phyloP scores from a whole-genome alignment of 2,113 vertebrate species.

The Daboia siamensis region DNA sequence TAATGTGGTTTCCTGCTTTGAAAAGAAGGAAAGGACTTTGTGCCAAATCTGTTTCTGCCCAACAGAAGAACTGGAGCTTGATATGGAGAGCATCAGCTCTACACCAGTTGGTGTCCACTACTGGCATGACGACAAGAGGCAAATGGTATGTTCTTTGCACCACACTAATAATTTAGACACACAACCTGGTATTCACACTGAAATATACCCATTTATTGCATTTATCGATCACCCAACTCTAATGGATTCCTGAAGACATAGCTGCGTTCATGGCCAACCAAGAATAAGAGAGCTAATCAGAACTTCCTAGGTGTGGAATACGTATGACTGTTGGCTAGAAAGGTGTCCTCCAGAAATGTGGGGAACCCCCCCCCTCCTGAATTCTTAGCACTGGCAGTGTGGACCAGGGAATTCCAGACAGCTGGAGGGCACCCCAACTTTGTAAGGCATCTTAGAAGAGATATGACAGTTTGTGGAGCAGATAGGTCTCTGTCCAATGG shows the following conservation, averaged over 20 bases:
- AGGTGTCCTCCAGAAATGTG: background rate
- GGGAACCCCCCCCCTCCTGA: background rate
- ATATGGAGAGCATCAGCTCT: background rate
- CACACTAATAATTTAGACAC: background rate
- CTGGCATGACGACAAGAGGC: background rate
- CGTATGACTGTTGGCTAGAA: background rate
- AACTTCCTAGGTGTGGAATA: background rate
- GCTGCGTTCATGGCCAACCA: background rate
- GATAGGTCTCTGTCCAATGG: background rate
- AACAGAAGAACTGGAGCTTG: background rate
- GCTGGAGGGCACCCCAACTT: background rate
- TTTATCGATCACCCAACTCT: background rate
- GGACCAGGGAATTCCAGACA: background rate
- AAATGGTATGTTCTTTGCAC: background rate
- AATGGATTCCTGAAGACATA: background rate
- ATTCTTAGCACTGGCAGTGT: background rate
- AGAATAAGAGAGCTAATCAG: background rate
- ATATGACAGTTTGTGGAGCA: background rate
- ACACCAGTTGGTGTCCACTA: background rate
- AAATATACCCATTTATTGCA: background rate
- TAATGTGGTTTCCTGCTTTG: background rate
- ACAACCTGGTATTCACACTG: background rate
- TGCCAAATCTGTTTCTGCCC: background rate
- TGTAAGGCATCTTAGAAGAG: background rate
- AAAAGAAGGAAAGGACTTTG: background rate